Evolutionary conservation across 2,797 vertebrate species (phyloP).

Genomic region (Silurus lanzhouensis): DNA sequence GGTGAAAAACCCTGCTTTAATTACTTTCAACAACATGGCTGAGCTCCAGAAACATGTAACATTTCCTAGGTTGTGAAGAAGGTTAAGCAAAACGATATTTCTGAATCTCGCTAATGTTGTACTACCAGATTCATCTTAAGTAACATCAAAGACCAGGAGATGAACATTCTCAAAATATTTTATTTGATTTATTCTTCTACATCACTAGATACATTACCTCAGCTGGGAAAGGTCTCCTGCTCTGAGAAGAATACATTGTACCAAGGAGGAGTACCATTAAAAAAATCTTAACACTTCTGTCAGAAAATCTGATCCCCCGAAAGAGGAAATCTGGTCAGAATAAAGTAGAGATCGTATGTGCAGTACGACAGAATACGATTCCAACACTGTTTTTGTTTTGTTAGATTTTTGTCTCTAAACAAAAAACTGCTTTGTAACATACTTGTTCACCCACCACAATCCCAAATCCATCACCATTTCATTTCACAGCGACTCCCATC

Average conservation of each 20-base stretch:
- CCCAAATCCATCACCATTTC: slow-evolving; percentile 49
- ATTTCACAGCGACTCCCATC: slow-evolving; percentile 9
- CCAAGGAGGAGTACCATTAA: not conserved
- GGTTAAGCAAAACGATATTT: not conserved
- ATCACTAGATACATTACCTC: not conserved
- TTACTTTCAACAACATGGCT: not conserved
- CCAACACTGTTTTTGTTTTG: not conserved
- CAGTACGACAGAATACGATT: not conserved
- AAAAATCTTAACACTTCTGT: not conserved
- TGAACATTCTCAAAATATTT: slow-evolving; percentile 29
- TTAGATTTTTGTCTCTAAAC: not conserved
- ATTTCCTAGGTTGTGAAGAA: not conserved
- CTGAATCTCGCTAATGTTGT: not conserved
- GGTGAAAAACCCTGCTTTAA: not conserved
- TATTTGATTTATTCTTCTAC: not conserved
- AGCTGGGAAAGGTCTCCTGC: not conserved
- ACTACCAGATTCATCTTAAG: not conserved
- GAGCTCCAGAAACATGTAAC: not conserved
- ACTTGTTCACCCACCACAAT: slow-evolving; percentile 41
- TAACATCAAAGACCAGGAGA: slow-evolving; percentile 19
- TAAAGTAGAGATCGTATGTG: not conserved
- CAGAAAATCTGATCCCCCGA: slow-evolving; percentile 6
- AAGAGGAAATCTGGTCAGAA: slow-evolving; percentile 33
- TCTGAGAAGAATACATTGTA: not conserved
- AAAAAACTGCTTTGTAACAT: not conserved